Base-by-base conservation (phyloP, 2,113 vertebrate genomes). In the Cebidichthys violaceus region DNA sequence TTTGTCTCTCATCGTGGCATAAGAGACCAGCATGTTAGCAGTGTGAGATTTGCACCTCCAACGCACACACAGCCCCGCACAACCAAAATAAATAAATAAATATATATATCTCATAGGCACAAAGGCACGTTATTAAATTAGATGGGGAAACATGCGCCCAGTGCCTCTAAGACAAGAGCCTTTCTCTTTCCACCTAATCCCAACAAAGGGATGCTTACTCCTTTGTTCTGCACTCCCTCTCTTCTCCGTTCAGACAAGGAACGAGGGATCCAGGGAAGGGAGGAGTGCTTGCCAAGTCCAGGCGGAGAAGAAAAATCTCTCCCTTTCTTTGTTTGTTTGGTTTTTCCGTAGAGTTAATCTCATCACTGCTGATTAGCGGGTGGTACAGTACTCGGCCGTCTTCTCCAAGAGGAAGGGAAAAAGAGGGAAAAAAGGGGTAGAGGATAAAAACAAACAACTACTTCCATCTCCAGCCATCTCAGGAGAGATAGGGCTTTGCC, bases 101-200 rank as follows among this genome's bases (percentile, higher is more conserved):
- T 66, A 24, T 11, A 74, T 20, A 60, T 59, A 57, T 82, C 83
- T 88, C 85, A 50, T 18, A 72, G 69, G 87, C 84, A 87, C 85
- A 92, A 93, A 90, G 72, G 76, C 85, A 1, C 8, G 18, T 92
- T 94, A 93, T 94, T 94, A 90, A 93, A 93, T 93, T 93, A 93
- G 88, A 91, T 87, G 76, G 69, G 87, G 90, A 92, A 93, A 92
- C 86, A 88, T 67, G 79, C 22, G 71, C 80, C 84, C 76, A 86
- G 86, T 71, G 80, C 87, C 88, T 91, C 83, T 88, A 91, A 93
- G 75, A 93, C 87, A 89, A 92, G 79, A 90, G 81, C 64, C 79
- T 92, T 93, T 93, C 86, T 92, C 86, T 90, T 88, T 85, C 77
- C 76, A 86, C 87, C 82, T 93, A 93, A 94, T 93, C 91, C 92